Percentiles rank a stretch among this genome's conserved stretches.
These are phyloP conservation scores for Anadara kagoshimensis DNA, from an alignment of 1,140 invertebrate genomes.

Conservation along the genomic window DNA sequence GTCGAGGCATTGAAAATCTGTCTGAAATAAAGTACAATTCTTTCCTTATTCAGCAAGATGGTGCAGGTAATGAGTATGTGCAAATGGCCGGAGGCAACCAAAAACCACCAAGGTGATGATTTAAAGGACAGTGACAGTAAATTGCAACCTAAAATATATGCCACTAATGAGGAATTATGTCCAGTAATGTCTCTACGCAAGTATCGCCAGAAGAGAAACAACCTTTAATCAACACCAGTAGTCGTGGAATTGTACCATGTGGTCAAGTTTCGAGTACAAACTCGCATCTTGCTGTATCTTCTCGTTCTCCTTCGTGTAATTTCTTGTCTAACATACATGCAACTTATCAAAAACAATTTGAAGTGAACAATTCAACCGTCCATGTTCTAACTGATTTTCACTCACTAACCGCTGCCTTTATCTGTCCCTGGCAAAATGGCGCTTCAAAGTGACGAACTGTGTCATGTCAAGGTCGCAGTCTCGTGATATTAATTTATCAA, in stretches of 20 bases:
- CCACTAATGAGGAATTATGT: not conserved
- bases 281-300: not conserved
- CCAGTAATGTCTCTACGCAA: constrained; percentile 9
- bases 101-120: constrained; percentile 6
- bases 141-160: constrained; percentile 1
- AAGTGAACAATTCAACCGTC: not conserved
- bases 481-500: no score
- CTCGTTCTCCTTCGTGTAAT: not conserved
- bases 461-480: no score
- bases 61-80: not conserved
- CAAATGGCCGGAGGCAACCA: constrained; percentile 3
- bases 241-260: not conserved
- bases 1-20: constrained; percentile 3
- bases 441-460: no score
- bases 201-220: constrained; percentile 13
- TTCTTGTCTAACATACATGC: not conserved
- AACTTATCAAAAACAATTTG: not conserved
- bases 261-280: constrained; percentile 9
- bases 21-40: not conserved
- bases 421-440: no score
- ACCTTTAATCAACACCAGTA: not conserved
- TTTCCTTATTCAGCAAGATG: not conserved
- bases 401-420: no score
- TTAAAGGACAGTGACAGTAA: not conserved
- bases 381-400: no score